phyloP scores from a whole-genome alignment of 2,888 invertebrate species.

The Parnassius mnemosyne region DNA sequence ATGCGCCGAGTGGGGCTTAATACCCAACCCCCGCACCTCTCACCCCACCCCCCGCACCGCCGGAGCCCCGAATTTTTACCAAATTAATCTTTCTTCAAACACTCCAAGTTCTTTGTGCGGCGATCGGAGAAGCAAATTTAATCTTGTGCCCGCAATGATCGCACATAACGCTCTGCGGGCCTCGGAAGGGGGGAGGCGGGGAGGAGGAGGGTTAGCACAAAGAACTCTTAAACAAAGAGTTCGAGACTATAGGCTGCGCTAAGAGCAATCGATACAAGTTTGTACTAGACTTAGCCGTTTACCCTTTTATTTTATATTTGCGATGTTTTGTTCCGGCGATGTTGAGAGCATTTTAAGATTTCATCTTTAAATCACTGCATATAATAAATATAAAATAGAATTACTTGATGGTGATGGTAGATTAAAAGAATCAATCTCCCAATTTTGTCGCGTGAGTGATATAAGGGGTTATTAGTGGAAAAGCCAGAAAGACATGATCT shows the following conservation, averaged over 20 bases:
- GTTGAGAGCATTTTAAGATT: too few relatives aligned
- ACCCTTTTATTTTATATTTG: constrained; percentile 13
- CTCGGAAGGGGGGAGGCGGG: constrained; percentile 10
- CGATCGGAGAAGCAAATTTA: constrained; percentile 57
- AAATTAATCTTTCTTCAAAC: constrained; percentile 77
- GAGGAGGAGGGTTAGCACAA: constrained; percentile 8
- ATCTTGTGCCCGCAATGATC: constrained; percentile 48
- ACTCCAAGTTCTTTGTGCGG: constrained; percentile 61
- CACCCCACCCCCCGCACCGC: constrained; percentile 1
- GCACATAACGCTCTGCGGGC: constrained; percentile 29
- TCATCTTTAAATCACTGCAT: too few relatives aligned
- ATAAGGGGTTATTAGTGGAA: too few relatives aligned
- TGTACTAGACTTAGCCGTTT: constrained; percentile 10
- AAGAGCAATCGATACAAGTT: constrained; percentile 23
- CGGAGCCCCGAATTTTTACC: constrained; percentile 54
- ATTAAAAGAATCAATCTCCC: too few relatives aligned
- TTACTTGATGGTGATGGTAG: too few relatives aligned
- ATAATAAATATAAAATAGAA: too few relatives aligned
- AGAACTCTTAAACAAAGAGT: constrained; percentile 26
- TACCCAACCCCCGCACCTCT: constrained; percentile 1
- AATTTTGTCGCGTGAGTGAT: too few relatives aligned
- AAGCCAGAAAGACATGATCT: too few relatives aligned
- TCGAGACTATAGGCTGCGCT: constrained; percentile 17
- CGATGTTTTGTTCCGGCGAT: background rate
- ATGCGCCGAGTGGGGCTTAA: constrained; percentile 23